Evolutionary conservation across 2,797 vertebrate genomes (phyloP).

Genomic region (Picus viridis): DNA sequence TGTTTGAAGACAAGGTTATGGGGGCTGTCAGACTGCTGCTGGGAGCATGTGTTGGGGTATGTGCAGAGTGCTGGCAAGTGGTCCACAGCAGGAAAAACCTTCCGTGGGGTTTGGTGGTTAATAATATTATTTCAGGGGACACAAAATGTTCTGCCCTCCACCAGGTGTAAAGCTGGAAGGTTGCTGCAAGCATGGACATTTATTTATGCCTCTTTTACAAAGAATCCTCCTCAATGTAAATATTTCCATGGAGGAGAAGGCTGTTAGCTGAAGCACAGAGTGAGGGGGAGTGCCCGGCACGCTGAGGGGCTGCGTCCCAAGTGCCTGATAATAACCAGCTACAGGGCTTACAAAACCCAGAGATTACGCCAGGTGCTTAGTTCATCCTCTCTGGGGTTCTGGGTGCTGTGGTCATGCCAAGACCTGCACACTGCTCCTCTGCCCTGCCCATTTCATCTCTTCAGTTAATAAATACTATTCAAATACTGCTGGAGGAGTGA

Average conservation of each 20-base stretch:
- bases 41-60: background rate
- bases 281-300: constrained; percentile 11
- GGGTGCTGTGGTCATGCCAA: constrained; percentile 20
- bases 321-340: background rate
- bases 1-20: background rate
- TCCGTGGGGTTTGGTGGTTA: background rate
- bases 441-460: background rate
- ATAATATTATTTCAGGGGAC: background rate
- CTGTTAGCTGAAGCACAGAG: background rate
- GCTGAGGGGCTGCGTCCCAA: background rate
- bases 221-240: background rate
- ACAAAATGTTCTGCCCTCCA: background rate
- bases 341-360: constrained; percentile 8
- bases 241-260: background rate
- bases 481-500: background rate
- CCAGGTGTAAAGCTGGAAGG: background rate
- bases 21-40: background rate
- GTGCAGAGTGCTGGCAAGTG: background rate
- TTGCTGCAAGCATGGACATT: background rate
- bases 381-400: background rate
- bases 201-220: background rate
- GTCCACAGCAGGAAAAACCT: background rate
- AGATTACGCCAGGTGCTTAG: constrained; percentile 23
- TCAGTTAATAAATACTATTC: background rate
- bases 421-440: constrained; percentile 6